Evolutionary conservation across 2,113 vertebrate genomes (phyloP).

Genomic region (Leptocoma aspasia): DNA sequence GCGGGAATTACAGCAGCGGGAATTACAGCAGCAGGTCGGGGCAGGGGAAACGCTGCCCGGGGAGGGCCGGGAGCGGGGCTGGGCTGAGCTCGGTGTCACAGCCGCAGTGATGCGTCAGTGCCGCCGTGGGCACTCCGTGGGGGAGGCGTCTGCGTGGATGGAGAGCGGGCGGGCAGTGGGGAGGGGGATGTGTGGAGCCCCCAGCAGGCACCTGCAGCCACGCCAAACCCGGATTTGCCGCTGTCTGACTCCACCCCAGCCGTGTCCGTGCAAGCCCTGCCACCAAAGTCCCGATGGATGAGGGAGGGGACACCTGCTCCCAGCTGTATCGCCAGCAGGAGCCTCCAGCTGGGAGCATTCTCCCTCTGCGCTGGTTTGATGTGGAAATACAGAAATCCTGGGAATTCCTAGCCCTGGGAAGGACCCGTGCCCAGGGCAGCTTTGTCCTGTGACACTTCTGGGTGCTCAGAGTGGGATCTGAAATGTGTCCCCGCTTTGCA

Average conservation of each 20-base stretch:
- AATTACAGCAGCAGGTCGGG: neutral
- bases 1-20: neutral
- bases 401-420: neutral
- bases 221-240: neutral
- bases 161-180: accelerated
- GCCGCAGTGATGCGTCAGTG: neutral
- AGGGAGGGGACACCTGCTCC: neutral
- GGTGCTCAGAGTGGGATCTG: neutral
- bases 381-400: neutral
- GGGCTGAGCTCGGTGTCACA: neutral
- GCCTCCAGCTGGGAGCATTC: neutral
- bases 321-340: accelerated
- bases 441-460: neutral
- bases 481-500: accelerated
- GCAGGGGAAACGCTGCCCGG: neutral
- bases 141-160: neutral
- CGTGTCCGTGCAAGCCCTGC: accelerated
- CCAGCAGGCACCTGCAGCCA: neutral
- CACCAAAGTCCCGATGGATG: accelerated
- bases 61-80: neutral
- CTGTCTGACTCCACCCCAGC: accelerated
- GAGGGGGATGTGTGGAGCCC: neutral
- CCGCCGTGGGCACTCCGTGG: neutral
- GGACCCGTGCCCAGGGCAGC: neutral
- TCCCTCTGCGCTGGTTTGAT: neutral